A percentile compares a stretch with the other conserved stretches of the same genome.
Evolutionary conservation across 2,113 vertebrate species (phyloP).

Genomic region (Crypturellus undulatus): DNA sequence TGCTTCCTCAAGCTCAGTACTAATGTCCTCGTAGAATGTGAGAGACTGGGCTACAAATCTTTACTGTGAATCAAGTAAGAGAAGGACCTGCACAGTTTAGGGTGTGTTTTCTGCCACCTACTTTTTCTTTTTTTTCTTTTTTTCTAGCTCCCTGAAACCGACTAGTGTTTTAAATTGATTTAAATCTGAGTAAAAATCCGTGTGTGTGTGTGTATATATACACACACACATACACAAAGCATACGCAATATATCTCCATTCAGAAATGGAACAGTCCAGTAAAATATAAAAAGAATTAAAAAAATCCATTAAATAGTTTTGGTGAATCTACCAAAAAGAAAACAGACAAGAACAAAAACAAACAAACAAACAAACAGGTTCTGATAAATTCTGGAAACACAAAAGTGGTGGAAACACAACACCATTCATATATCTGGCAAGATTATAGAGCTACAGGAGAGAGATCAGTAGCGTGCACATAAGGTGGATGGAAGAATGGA

Average conservation of each 20-base stretch:
- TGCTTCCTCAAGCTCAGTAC: neutral
- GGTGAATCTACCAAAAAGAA: neutral
- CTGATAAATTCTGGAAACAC: neutral
- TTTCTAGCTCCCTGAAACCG: neutral
- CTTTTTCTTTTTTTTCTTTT: too few relatives aligned
- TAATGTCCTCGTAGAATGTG: neutral
- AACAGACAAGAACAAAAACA: neutral
- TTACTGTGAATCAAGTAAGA: neutral
- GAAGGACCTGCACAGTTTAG: neutral
- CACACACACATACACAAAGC: neutral
- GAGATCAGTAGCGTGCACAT: neutral
- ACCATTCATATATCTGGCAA: neutral
- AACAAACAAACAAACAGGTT: too few relatives aligned
- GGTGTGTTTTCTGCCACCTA: neutral
- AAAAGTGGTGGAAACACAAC: neutral
- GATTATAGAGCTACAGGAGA: neutral
- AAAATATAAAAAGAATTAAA: accelerated
- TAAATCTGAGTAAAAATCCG: too few relatives aligned
- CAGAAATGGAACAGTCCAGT: neutral
- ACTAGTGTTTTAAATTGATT: neutral
- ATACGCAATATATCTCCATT: neutral
- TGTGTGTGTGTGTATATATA: neutral
- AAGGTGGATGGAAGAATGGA: neutral
- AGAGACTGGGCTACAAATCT: neutral
- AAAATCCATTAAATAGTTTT: neutral